phyloP scores from a whole-genome alignment of 2,113 vertebrate genomes.

The Centropristis striata region DNA sequence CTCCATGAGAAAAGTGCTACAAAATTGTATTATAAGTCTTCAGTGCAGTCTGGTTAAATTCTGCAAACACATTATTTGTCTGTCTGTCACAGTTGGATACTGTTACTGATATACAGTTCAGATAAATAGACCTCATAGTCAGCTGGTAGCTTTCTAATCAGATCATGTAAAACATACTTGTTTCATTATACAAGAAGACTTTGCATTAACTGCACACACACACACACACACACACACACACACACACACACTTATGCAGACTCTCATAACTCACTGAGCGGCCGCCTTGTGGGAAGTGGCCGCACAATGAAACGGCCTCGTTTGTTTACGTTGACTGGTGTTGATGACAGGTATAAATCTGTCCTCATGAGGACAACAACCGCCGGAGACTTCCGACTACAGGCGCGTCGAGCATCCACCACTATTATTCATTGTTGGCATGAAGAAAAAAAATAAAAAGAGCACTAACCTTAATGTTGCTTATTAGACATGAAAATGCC shows the following conservation, averaged over 20 bases:
- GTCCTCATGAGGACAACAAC: conserved; percentile 63
- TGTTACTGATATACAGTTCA: no score
- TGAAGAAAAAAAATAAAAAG: not conserved
- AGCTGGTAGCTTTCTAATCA: not conserved
- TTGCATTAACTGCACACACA: not conserved
- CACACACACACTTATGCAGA: conserved; percentile 8
- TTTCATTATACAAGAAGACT: not conserved
- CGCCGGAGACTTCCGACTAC: conserved; percentile 61
- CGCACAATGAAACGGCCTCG: conserved; percentile 75
- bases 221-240: conserved; percentile 20
- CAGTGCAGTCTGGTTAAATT: not conserved
- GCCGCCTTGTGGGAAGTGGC: conserved; percentile 74
- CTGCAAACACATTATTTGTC: not conserved
- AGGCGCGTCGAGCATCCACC: conserved; percentile 49
- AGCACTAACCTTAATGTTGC: not conserved
- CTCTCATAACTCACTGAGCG: conserved; percentile 61
- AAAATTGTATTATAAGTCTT: no score
- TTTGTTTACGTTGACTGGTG: conserved; percentile 75
- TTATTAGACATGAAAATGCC: not conserved
- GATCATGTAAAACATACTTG: not conserved
- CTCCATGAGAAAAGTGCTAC: not conserved
- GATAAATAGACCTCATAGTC: not conserved
- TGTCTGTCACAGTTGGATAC: not conserved
- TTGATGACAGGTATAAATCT: conserved; percentile 82
- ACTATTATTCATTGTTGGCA: conserved; percentile 60